Percentiles rank a stretch among this genome's conserved stretches.
phyloP scores from a whole-genome alignment of 1,140 invertebrate genomes.

The Bradysia coprophila region DNA sequence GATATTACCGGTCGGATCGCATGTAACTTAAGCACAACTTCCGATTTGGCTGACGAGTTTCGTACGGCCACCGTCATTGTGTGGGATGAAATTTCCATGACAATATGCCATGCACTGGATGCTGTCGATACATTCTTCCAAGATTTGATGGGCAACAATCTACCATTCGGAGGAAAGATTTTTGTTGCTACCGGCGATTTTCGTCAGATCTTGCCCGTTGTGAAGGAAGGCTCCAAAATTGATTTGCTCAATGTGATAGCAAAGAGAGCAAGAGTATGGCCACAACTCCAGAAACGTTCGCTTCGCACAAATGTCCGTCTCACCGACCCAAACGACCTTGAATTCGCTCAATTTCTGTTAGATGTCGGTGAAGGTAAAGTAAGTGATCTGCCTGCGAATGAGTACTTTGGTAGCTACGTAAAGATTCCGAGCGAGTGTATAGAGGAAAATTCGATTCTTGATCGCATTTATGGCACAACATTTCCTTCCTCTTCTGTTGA shows the following conservation, averaged over 20 bases:
- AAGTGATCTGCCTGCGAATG: background rate
- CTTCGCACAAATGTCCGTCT: background rate
- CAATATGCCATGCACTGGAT: background rate
- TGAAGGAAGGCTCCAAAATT: background rate
- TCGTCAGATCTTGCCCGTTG: background rate
- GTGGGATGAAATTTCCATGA: background rate
- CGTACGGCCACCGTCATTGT: background rate
- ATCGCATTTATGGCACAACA: too few relatives aligned
- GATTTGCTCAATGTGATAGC: background rate
- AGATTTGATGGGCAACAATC: background rate
- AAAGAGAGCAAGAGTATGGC: background rate
- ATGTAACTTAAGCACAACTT: background rate
- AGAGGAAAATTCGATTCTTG: too few relatives aligned
- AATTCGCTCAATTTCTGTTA: background rate
- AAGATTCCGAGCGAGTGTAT: background rate
- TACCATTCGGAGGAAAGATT: background rate
- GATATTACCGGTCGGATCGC: background rate
- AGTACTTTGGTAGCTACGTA: background rate
- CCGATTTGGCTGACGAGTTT: background rate
- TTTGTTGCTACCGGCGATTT: background rate
- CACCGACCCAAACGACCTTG: background rate
- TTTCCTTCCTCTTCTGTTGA: too few relatives aligned
- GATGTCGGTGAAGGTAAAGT: background rate
- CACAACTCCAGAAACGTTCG: background rate
- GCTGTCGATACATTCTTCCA: background rate